Evolutionary conservation across 53 echinoderm and acorn worm species (phyloP).

Genomic region (Antedon mediterranea): DNA sequence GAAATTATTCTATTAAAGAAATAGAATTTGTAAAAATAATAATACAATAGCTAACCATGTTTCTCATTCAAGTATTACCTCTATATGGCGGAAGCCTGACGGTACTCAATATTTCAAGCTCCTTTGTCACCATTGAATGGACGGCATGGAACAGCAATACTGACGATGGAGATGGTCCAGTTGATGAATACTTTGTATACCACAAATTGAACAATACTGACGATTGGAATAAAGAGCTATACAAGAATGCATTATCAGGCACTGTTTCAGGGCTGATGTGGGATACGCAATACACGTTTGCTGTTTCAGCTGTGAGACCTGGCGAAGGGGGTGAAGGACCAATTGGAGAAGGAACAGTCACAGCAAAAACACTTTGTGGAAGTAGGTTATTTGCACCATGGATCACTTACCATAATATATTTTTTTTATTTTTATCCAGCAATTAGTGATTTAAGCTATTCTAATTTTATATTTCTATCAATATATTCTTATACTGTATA

Average conservation of each 20-base stretch:
- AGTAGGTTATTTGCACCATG: not conserved
- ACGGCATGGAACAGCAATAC: constrained; percentile 15
- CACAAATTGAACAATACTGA: not conserved
- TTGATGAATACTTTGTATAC: constrained; percentile 18
- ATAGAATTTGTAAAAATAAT: not conserved
- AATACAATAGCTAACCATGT: no score
- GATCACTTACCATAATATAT: no score
- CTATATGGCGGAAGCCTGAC: not conserved
- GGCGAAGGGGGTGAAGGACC: constrained; percentile 36
- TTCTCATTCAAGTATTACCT: not conserved
- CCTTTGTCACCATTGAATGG: constrained; percentile 22
- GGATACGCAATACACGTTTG: constrained; percentile 20
- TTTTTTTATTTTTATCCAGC: no score
- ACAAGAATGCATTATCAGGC: not conserved
- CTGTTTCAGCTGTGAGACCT: constrained; percentile 20
- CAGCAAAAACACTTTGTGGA: not conserved
- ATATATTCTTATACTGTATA: no score
- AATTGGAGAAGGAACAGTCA: not conserved
- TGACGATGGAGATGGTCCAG: constrained; percentile 39
- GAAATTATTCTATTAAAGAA: no score
- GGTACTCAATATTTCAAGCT: not conserved
- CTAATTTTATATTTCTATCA: no score
- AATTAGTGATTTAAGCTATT: no score
- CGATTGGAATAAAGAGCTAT: no score
- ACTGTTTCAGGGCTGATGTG: not conserved